Evolutionary conservation across 2,113 vertebrate genomes (phyloP), one percentile per base, ranked within the genome.

Genomic region (Ciconia boyciana): DNA sequence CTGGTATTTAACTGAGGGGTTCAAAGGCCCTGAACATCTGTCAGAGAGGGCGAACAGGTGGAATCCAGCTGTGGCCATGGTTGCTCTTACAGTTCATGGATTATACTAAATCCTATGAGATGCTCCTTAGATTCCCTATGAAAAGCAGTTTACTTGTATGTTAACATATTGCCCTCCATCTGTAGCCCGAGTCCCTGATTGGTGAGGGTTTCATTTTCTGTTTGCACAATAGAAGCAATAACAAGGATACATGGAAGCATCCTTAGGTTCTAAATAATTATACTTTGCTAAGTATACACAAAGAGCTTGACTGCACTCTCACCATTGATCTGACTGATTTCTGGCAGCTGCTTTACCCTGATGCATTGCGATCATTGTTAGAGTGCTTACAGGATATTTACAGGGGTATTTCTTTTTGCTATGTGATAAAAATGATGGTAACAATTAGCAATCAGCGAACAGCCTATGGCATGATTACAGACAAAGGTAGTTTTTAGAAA

Each of bases 1-100:
- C 95, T 93, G 95, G 48, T 58, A 7, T 77, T 89, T 81, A 66
- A 74, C 74, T 4, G 39, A 88, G 70, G 57, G 75, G 39, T 75
- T 90, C 7, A 5, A 85, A 86, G 62, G 80, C 83, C 72, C 72
- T 70, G 87, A 96, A 77, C 94, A 96, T 93, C 94, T 95, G 96
- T 49, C 78, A 86, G 54, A 41, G 54, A 49, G 13, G 43, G 62
- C 2, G 18, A 96, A 74, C 92, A 94, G 93, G 82, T 93, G 87
- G 87, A 90, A 91, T 80, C 90, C 96, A 93, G 84, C 94, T 96
- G 93, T n/a, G 85, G n/a, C 70, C 75, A 54, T 19, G 15, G 46
- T 80, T 90, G 92, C 43, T 91, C 22, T 79, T 54, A 22, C 49
- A 80, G 1, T 79, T 77, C 62, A 48, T 32, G 75, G 41, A 26